phyloP scores from a whole-genome alignment of 1,140 invertebrate species.

The Magallana gigas region DNA sequence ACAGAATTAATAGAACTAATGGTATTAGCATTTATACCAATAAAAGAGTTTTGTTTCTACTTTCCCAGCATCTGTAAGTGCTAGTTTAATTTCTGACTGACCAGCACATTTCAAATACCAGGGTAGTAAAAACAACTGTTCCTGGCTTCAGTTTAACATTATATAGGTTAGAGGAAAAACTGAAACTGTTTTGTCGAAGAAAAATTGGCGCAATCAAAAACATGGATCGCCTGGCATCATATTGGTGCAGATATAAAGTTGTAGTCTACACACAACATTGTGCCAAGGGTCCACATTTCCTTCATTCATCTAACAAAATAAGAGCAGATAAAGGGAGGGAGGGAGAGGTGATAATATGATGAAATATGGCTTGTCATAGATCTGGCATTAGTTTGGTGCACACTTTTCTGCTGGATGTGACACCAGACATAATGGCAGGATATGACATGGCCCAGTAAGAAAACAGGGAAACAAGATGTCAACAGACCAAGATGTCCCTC shows the following conservation, averaged over 20 bases:
- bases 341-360: background rate
- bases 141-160: background rate
- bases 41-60: background rate
- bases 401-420: background rate
- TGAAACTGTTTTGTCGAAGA: background rate
- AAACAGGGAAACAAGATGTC: background rate
- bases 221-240: constrained; percentile 21
- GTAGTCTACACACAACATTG: constrained; percentile 30
- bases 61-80: constrained; percentile 59
- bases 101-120: constrained; percentile 59
- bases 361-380: constrained; percentile 20
- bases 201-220: background rate
- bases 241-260: background rate
- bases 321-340: background rate
- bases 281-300: constrained; percentile 4
- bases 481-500: background rate
- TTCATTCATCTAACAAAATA: background rate
- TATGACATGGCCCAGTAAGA: background rate
- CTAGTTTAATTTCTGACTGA: constrained; percentile 46
- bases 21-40: background rate
- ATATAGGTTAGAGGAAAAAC: background rate
- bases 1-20: too few species aligned
- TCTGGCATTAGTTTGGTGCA: constrained; percentile 37
- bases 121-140: constrained; percentile 39
- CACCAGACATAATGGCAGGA: constrained; percentile 16